Evolutionary conservation across 2,888 invertebrate genomes (phyloP).

Genomic region (Hypomecis atomaria): DNA sequence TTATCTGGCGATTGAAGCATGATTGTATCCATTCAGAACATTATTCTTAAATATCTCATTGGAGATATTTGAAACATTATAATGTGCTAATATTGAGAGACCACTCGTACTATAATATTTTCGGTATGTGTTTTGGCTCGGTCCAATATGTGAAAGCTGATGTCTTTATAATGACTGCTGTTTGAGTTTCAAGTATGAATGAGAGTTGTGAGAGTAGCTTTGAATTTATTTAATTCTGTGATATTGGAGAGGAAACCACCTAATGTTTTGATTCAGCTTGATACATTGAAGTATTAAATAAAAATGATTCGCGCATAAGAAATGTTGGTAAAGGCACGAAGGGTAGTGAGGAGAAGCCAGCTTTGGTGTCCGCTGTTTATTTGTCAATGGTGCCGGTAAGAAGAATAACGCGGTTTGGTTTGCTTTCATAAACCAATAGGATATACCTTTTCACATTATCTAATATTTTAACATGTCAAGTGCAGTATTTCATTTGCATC

Average conservation of each 20-base stretch:
- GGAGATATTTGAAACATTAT: neutral
- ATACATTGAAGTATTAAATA: conserved; percentile 49
- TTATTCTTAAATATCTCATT: too few relatives aligned
- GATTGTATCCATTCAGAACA: neutral
- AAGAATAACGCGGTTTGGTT: conserved; percentile 63
- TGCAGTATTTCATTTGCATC: conserved; percentile 80
- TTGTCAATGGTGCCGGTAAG: conserved; percentile 75
- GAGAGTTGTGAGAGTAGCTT: conserved; percentile 62
- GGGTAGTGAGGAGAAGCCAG: conserved; percentile 77
- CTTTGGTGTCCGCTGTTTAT: conserved; percentile 77
- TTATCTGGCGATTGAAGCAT: conserved; percentile 4
- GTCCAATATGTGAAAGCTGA: neutral
- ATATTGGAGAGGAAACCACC: conserved; percentile 75
- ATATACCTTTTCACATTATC: conserved; percentile 83
- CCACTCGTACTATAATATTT: neutral
- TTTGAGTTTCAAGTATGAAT: conserved; percentile 30
- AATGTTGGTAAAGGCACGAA: conserved; percentile 74
- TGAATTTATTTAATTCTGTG: conserved; percentile 77
- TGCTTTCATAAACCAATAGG: conserved; percentile 78
- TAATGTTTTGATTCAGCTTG: conserved; percentile 63
- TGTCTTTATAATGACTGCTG: neutral
- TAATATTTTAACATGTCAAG: conserved; percentile 83
- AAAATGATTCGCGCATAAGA: conserved; percentile 53
- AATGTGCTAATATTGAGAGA: neutral
- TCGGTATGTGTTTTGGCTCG: conserved; percentile 1